Evolutionary conservation across 2,888 invertebrate genomes (phyloP), one percentile per base, ranked within the genome.

Genomic region (Abrostola tripartita): DNA sequence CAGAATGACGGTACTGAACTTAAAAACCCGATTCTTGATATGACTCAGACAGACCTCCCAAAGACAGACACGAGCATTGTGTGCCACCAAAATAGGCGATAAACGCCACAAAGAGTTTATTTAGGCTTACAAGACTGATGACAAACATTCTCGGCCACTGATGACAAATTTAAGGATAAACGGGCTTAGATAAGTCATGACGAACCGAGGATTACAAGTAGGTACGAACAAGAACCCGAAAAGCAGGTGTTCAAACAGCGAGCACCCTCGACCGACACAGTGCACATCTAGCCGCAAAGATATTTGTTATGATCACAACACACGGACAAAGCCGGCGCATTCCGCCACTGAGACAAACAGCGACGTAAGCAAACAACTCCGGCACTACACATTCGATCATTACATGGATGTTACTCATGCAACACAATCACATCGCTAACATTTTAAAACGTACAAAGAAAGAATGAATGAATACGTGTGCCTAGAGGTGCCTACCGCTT

Each of bases 231-330:
- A 81, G 82, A 85, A 82, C 82, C 65, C 76, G 68, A 65, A 57
- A 50, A 68, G 69, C 85, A 85, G 81, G 81, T 85, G 85, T 81
- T 65, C 79, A 85, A 85, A 85, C 82, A 85, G 24, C 24, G 24
- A 59, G 69, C 68, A 57, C 68, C 64, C 53, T 24, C 67, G 65
- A 67, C 72, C 57, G 63, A 64, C 65, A 24, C 24, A 4, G 24
- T 24, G 54, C 69, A 75, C 73, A 74, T 69, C 73, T 66, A 79
- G 64, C 67, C 74, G 60, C 68, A 6, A 63, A 74, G 65, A 62
- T 80, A 68, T 83, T 78, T 81, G 82, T 84, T 83, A 77, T 82
- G 81, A 82, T 82, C 76, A 81, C 76, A 76, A 73, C 65, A 66
- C 65, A 52, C 56, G 56, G 73, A 81, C 79, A 77, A 83, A 81